Percentiles rank a stretch among this genome's conserved stretches.
Evolutionary conservation across 2,113 vertebrate species (phyloP).

Genomic region (Campylorhamphus procurvoides): DNA sequence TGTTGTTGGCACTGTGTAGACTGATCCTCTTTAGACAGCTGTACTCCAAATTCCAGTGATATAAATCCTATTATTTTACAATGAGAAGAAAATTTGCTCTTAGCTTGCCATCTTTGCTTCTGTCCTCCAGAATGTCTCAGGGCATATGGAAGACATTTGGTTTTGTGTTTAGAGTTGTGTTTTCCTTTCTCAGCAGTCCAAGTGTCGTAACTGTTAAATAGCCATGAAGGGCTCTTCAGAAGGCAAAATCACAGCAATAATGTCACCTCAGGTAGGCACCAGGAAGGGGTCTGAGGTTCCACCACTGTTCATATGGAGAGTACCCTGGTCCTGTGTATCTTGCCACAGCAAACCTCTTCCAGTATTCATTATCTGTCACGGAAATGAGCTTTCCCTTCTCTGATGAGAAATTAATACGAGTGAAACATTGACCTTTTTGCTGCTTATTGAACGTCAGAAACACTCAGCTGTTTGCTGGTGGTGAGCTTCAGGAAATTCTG

Average conservation of each 20-base stretch:
- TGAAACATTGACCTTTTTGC: neutral
- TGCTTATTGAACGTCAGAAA: constrained; percentile 31
- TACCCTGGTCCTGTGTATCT: neutral
- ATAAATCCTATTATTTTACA: neutral
- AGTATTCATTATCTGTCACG: neutral
- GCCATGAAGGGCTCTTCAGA: neutral
- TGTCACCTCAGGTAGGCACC: neutral
- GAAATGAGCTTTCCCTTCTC: constrained; percentile 35
- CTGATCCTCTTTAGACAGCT: neutral
- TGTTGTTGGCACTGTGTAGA: rapidly evolving
- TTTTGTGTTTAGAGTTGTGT: neutral
- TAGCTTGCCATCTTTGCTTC: neutral
- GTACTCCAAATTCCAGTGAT: neutral
- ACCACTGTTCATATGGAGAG: neutral
- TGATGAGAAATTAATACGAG: constrained; percentile 58
- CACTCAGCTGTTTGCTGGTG: neutral
- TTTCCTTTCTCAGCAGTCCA: neutral
- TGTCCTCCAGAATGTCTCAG: neutral
- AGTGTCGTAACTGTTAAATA: neutral
- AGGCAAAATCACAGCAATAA: neutral
- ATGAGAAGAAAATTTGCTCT: neutral
- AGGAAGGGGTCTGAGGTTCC: neutral
- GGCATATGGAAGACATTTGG: neutral
- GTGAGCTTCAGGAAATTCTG: constrained; percentile 26
- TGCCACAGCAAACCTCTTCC: neutral